phyloP scores from a whole-genome alignment of 2,888 invertebrate species.

The Dorcus parallelipipedus region DNA sequence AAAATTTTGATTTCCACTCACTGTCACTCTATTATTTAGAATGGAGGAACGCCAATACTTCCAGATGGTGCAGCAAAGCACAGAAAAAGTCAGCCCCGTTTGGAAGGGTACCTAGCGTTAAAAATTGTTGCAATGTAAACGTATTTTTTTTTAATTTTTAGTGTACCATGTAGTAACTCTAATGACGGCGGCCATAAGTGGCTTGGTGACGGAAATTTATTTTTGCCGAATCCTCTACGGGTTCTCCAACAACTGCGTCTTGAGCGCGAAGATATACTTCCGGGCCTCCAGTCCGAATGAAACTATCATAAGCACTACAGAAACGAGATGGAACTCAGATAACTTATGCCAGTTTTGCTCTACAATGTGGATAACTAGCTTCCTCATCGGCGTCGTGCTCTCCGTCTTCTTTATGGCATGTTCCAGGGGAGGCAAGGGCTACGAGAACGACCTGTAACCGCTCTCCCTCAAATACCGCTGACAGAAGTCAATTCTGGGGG shows the following conservation, averaged over 20 bases:
- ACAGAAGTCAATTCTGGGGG: background rate
- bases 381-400: conserved; percentile 33
- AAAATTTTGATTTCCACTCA: background rate
- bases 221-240: conserved; percentile 28
- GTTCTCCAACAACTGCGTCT: conserved; percentile 34
- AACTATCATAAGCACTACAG: background rate
- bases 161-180: conserved; percentile 23
- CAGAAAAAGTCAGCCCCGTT: conserved; percentile 25
- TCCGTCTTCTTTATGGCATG: conserved; percentile 31
- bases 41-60: conserved; percentile 20
- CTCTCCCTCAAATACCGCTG: background rate
- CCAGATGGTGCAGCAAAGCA: conserved; percentile 30
- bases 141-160: conserved; percentile 5
- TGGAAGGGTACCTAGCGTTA: conserved; percentile 35
- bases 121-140: too few relatives aligned
- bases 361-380: conserved; percentile 10
- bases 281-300: background rate
- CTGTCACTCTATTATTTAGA: background rate
- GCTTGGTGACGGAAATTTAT: conserved; percentile 20
- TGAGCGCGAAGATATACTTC: conserved; percentile 26
- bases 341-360: conserved; percentile 7
- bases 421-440: conserved; percentile 33
- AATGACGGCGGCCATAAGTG: background rate
- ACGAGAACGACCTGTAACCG: conserved; percentile 30
- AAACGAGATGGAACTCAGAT: conserved; percentile 2